A percentile compares a stretch with the other conserved stretches of the same genome.
phyloP scores from a whole-genome alignment of 1,140 invertebrate species.

The Pogonus chalceus region DNA sequence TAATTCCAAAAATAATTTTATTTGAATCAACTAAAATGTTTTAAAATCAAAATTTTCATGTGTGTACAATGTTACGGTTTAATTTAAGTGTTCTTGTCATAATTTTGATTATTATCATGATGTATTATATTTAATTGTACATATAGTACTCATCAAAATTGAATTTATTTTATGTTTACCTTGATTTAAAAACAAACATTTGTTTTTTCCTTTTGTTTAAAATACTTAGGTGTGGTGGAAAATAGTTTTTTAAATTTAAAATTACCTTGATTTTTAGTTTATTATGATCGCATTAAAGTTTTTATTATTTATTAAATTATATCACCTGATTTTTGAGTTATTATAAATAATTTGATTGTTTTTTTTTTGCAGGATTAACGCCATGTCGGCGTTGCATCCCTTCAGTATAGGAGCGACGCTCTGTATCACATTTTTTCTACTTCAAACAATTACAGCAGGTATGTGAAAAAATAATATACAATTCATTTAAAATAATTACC shows the following conservation, averaged over 20 bases:
- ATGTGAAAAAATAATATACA: not conserved
- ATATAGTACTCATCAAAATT: too few species aligned
- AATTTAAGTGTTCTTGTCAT: too few species aligned
- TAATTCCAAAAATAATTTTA: too few species aligned
- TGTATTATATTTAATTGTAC: too few species aligned
- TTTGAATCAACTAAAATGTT: too few species aligned
- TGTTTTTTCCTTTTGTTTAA: too few species aligned
- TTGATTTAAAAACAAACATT: too few species aligned
- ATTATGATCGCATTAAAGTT: not conserved
- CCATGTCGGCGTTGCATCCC: slow-evolving; percentile 33
- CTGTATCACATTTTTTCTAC: not conserved
- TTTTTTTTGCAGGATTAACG: slow-evolving; percentile 31
- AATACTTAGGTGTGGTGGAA: not conserved
- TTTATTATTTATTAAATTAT: not conserved
- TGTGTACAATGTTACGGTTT: too few species aligned
- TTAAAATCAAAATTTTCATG: too few species aligned
- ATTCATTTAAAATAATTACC: not conserved
- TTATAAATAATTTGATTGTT: slow-evolving; percentile 10
- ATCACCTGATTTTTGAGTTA: not conserved
- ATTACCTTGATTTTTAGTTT: not conserved
- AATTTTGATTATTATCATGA: too few species aligned
- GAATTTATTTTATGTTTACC: too few species aligned
- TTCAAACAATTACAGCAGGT: not conserved
- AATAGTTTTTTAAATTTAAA: not conserved
- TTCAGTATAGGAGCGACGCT: slow-evolving; percentile 2